Conservation (phyloP, 1,140 invertebrate genomes). For the Neodiprion lecontei region DNA sequence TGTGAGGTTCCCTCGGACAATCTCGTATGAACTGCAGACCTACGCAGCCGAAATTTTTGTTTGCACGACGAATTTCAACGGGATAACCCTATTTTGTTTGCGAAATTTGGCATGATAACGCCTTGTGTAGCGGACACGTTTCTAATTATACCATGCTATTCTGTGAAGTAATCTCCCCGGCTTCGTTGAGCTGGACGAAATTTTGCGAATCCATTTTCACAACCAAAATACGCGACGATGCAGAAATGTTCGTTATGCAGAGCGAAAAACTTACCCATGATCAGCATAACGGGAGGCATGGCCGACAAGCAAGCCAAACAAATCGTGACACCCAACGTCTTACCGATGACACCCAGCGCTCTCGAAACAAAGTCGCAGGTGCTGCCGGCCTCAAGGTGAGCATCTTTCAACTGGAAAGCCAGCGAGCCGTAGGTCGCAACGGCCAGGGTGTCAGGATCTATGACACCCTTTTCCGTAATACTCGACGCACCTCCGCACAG, state of each 20-base stretch:
- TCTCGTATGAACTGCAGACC: slow-evolving; percentile 81
- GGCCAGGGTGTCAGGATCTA: slow-evolving; percentile 59
- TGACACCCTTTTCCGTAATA: slow-evolving; percentile 51
- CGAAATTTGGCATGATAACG: too few relatives aligned
- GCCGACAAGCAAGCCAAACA: slow-evolving; percentile 70
- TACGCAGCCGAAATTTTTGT: slow-evolving; percentile 50
- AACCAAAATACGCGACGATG: too few relatives aligned
- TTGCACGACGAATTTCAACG: too few relatives aligned
- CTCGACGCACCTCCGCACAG: slow-evolving; percentile 69
- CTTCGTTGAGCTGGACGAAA: too few relatives aligned
- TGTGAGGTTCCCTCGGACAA: slow-evolving; percentile 78
- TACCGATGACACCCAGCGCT: slow-evolving; percentile 76
- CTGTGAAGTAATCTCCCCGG: too few relatives aligned
- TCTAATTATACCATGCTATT: too few relatives aligned
- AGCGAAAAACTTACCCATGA: slow-evolving; percentile 69
- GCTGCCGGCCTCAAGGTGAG: slow-evolving; percentile 78
- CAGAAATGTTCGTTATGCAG: too few relatives aligned
- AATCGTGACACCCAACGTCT: slow-evolving; percentile 75
- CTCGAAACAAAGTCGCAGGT: slow-evolving; percentile 79
- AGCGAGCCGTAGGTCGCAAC: slow-evolving; percentile 78
- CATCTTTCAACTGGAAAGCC: slow-evolving; percentile 82
- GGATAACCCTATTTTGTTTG: too few relatives aligned
- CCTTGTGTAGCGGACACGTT: too few relatives aligned
- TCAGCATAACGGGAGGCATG: slow-evolving; percentile 75
- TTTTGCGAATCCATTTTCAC: too few relatives aligned